These are phyloP conservation scores for Chamaetylas fuelleborni DNA, from an alignment of 2,113 vertebrate species.

Conservation along the genomic window DNA sequence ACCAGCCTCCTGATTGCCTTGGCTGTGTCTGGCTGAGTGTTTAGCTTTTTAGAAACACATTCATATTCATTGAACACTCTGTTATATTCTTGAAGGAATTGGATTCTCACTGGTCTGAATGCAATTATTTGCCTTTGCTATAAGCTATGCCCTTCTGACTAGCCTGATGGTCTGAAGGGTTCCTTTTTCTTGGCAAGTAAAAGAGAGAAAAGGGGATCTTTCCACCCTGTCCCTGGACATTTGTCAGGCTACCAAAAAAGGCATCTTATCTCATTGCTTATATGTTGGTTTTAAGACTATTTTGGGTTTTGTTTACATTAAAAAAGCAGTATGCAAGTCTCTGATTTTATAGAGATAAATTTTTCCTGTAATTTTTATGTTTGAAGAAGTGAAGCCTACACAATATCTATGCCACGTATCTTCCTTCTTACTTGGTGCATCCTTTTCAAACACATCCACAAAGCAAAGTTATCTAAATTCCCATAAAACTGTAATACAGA, in stretches of 20 bases:
- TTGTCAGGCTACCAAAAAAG: not conserved
- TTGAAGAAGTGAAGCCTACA: not conserved
- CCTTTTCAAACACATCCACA: not conserved
- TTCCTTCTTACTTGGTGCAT: not conserved
- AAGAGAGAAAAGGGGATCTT: not conserved
- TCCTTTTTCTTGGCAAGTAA: not conserved
- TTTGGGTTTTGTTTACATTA: not conserved
- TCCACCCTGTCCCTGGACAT: not conserved
- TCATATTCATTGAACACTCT: not conserved
- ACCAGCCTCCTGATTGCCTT: not conserved
- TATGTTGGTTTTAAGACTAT: not conserved
- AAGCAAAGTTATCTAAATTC: not conserved
- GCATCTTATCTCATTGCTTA: not conserved
- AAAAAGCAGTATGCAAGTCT: not conserved
- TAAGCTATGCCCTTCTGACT: not conserved
- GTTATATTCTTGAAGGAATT: not conserved
- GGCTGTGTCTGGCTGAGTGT: not conserved
- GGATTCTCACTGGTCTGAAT: not conserved
- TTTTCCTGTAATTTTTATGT: not conserved
- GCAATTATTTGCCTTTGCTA: not conserved
- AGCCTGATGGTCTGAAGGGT: not conserved
- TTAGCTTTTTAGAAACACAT: not conserved
- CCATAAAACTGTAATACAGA: not conserved
- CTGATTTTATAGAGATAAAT: not conserved
- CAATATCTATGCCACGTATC: accelerated